Conservation (phyloP, 2,113 vertebrate genomes). For the Lasiurus cinereus region DNA sequence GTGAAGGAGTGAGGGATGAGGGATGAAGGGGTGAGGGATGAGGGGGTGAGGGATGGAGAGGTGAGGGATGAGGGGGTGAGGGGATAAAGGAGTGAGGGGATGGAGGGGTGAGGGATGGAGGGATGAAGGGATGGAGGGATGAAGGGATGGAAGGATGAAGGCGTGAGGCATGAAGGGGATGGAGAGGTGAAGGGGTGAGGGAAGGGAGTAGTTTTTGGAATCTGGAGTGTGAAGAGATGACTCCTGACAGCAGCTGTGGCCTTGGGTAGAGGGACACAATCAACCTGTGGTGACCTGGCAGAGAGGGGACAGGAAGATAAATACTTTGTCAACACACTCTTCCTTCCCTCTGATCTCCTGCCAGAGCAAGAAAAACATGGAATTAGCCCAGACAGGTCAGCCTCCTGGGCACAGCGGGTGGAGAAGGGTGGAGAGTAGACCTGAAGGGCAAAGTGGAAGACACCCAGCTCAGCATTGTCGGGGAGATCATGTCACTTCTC, state of each 20-base stretch:
- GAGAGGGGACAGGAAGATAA: neutral
- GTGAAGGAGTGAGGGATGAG: neutral
- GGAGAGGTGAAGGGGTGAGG: neutral
- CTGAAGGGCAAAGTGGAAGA: neutral
- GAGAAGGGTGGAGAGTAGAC: neutral
- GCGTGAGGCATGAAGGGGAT: no score
- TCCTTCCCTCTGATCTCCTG: slow-evolving; percentile 60
- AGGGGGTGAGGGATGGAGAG: no score
- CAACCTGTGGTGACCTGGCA: slow-evolving; percentile 25
- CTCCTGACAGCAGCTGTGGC: neutral
- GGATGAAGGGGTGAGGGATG: neutral
- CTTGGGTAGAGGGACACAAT: neutral
- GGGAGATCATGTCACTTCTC: neutral
- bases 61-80: neutral
- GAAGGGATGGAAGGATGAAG: neutral
- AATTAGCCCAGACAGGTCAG: neutral
- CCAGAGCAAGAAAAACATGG: neutral
- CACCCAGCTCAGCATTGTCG: rapidly evolving
- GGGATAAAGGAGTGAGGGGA: no score
- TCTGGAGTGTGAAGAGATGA: neutral
- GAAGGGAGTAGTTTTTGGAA: neutral
- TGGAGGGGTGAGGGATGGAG: neutral
- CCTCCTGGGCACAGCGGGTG: neutral
- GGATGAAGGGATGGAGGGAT: no score
- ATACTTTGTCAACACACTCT: slow-evolving; percentile 48